phyloP scores from a whole-genome alignment of 2,888 invertebrate species.

The Timema podura region DNA sequence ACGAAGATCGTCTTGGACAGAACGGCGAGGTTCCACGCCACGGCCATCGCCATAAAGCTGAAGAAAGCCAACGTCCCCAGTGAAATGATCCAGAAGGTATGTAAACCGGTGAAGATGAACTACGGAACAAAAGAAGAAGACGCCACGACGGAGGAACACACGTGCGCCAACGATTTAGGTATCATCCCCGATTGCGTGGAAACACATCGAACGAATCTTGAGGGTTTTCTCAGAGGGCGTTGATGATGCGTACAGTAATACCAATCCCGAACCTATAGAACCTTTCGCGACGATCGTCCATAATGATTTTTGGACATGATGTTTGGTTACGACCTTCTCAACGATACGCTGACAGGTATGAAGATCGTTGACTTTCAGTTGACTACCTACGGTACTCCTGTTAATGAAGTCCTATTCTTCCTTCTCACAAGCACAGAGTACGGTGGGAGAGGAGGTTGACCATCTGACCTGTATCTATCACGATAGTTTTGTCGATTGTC shows the following conservation, averaged over 20 bases:
- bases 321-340: constrained; percentile 45
- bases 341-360: constrained; percentile 43
- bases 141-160: constrained; percentile 35
- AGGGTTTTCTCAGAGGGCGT: constrained; percentile 17
- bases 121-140: constrained; percentile 36
- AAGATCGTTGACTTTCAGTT: constrained; percentile 60
- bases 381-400: constrained; percentile 50
- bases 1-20: constrained; percentile 47
- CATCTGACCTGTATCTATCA: constrained; percentile 53
- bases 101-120: not conserved
- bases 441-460: constrained; percentile 47
- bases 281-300: constrained; percentile 54
- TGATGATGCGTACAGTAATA: not conserved
- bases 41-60: constrained; percentile 52
- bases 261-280: constrained; percentile 36
- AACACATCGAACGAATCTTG: constrained; percentile 22
- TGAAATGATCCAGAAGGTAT: constrained; percentile 39
- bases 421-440: constrained; percentile 52
- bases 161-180: constrained; percentile 31
- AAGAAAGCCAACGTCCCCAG: constrained; percentile 47
- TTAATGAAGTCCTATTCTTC: constrained; percentile 54
- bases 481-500: constrained; percentile 45
- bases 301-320: constrained; percentile 58
- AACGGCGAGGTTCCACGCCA: constrained; percentile 55
- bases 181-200: constrained; percentile 24